Evolutionary conservation across 2,113 vertebrate genomes (phyloP), one percentile per base, ranked within the genome.

Genomic region (Mohoua ochrocephala): DNA sequence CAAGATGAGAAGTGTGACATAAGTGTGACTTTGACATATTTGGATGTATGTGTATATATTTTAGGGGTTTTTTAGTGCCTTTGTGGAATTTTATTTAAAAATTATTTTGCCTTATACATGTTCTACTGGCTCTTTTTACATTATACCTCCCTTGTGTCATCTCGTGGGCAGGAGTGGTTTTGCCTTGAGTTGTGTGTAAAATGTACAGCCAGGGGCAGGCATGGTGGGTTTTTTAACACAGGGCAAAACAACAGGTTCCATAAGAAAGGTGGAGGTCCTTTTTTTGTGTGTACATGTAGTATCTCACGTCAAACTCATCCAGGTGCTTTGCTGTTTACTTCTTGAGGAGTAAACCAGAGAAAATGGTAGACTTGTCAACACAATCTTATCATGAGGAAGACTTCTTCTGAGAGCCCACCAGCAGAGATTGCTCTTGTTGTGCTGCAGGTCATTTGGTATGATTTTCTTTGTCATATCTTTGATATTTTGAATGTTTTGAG

Each of bases 51-150:
- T 9, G 5, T 23, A 33, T 10, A 2, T 26, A 39, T 47, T 64
- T 64, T 30, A 52, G 11, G 0, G 9, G 1, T 0, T 8, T 86
- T 19, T 31, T 31, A n/a, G 9, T 56, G 15, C 5, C 59, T 78
- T 65, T 82, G 21, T 69, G 75, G 41, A 79, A 90, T 86, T 88
- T 64, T 52, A 73, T 56, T n/a, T 47, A n/a, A 76, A 86, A 80
- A 28, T 1, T 49, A 9, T 65, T 3, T 0, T 39, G 7, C 16
- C 11, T 73, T 88, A 49, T 21, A 4, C 26, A 28, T 19, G 4
- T n/a, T n/a, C 15, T 39, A 37, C 20, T 42, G 11, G 1, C 15
- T 79, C 11, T 22, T 71, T 87, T 84, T 60, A 63, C 6, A 20
- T 44, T 67, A 18, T 33, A 31, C 4, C 5, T 78, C 9, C 28